phyloP scores from a whole-genome alignment of 2,113 vertebrate genomes.

The Brachirus orientalis region DNA sequence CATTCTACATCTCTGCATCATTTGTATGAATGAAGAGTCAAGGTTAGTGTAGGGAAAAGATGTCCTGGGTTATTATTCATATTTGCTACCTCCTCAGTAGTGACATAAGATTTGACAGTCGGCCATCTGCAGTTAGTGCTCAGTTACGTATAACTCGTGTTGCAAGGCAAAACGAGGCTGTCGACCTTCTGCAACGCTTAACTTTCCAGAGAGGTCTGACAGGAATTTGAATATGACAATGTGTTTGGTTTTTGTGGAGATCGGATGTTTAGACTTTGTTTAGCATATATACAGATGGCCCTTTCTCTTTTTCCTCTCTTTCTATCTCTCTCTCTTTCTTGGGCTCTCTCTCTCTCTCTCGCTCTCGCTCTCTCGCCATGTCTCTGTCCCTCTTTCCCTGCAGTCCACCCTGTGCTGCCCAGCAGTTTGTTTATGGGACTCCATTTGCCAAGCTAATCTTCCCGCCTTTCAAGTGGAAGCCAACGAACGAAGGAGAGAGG shows the following conservation, averaged over 20 bases:
- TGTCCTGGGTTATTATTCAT: neutral
- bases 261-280: conserved; percentile 41
- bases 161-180: too few relatives aligned
- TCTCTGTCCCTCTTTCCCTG: conserved; percentile 39
- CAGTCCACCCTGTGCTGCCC: conserved; percentile 67
- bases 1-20: conserved; percentile 55
- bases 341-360: conserved; percentile 5
- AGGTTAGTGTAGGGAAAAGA: neutral
- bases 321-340: conserved; percentile 4
- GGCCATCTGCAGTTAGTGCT: neutral
- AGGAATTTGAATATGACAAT: conserved; percentile 3
- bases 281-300: conserved; percentile 63
- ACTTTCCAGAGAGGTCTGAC: conserved; percentile 20
- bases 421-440: conserved; percentile 78
- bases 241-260: conserved; percentile 39
- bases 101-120: conserved; percentile 9
- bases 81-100: neutral
- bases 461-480: conserved; percentile 78
- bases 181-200: conserved; percentile 17
- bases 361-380: neutral
- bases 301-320: conserved; percentile 12
- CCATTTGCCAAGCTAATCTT: conserved; percentile 83
- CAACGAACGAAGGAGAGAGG: conserved; percentile 51
- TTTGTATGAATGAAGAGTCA: conserved; percentile 65
- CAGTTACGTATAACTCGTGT: neutral